Evolutionary conservation across 2,888 invertebrate species (phyloP), one percentile per base, ranked within the genome.

Genomic region (Platycheirus rosarum): DNA sequence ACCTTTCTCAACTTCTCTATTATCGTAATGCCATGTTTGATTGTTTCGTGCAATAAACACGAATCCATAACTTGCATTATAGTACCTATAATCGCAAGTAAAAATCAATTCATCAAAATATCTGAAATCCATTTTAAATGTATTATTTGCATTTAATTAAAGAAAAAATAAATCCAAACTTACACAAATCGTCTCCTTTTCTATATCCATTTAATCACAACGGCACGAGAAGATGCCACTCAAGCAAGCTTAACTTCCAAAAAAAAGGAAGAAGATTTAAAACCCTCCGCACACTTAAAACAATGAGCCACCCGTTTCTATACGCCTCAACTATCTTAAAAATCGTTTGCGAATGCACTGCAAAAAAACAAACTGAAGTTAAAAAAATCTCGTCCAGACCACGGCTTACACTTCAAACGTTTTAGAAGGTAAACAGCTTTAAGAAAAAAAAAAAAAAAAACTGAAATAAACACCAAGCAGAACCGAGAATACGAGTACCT

Each of bases 371-470:
- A 32, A n/a, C n/a, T n/a, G n/a, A n/a, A n/a, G n/a, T n/a, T 26
- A 20, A 26, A 40, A 55, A 37, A 68, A 77, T 71, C 76, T 71
- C 76, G 62, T 68, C 71, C 71, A 82, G 70, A 71, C 76, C 82
- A 57, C 66, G 57, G 55, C 66, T 82, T 82, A 82, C 82, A 82
- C 71, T 71, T 71, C 80, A 63, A 49, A 49, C 63, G 66, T 66
- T 82, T 76, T 68, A 60, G 60, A 71, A 70, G 66, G 76, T 68
- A 63, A 82, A 80, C 75, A 60, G 70, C 76, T 80, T 76, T 70
- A 76, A 71, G 71, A 62, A 46, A 23, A 49, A 23, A 1, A 16
- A 18, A 40, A 49, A 23, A 40, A 14, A 40, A 66, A 0, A 76
- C 53, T 60, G 68, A 77, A 76, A 82, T 55, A 66, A 71, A 82